Conservation (phyloP, 2,113 vertebrate species). For the human region GRCh38 chr5:152420501-152421000, state of each 20-base stretch:
- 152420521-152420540: background rate
- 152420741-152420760: background rate
- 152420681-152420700: background rate
- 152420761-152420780: background rate
- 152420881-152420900: background rate
- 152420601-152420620: background rate
- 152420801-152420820: background rate
- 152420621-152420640: background rate
- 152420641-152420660: background rate
- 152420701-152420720: background rate
- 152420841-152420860: background rate
- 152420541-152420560: background rate
- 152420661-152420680: background rate
- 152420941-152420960: background rate
- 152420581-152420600: background rate
- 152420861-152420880: slow-evolving; percentile 10
- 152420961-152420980: background rate
- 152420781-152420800: background rate
- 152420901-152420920: background rate
- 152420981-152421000: background rate
- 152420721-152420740: background rate
- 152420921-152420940: background rate
- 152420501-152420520: background rate
- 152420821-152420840: background rate
- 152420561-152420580: background rate